phyloP scores from a whole-genome alignment of 2,797 vertebrate species.

The Microctenopoma steveboyesi region DNA sequence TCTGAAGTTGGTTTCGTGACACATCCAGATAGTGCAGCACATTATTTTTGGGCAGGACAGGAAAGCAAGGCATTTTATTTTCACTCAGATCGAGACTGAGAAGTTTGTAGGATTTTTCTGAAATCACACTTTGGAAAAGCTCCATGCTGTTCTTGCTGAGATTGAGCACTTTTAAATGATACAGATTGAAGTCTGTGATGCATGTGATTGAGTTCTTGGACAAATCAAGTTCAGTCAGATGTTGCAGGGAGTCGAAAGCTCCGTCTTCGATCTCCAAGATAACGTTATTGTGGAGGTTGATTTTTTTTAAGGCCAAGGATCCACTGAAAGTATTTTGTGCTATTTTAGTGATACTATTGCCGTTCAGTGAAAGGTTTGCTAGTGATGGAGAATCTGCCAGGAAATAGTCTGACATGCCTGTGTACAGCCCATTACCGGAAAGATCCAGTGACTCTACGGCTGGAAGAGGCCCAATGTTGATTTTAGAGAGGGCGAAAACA shows the following conservation, averaged over 20 bases:
- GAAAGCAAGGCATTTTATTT: constrained; percentile 90
- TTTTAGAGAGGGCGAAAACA: constrained; percentile 77
- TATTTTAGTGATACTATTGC: constrained; percentile 93
- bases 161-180: constrained; percentile 86
- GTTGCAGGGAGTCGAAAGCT: constrained; percentile 86
- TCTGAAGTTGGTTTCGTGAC: constrained; percentile 89
- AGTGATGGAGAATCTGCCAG: constrained; percentile 86
- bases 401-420: constrained; percentile 88
- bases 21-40: constrained; percentile 86
- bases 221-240: constrained; percentile 89
- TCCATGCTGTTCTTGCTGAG: constrained; percentile 95
- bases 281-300: constrained; percentile 94
- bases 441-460: constrained; percentile 86
- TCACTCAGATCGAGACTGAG: constrained; percentile 89
- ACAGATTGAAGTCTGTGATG: constrained; percentile 92
- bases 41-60: constrained; percentile 85
- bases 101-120: constrained; percentile 78
- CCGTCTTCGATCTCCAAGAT: constrained; percentile 95
- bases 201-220: constrained; percentile 96
- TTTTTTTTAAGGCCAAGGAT: constrained; percentile 75
- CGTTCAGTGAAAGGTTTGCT: constrained; percentile 84
- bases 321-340: constrained; percentile 84
- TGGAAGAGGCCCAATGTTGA: constrained; percentile 82
- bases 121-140: constrained; percentile 83
- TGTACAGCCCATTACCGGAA: constrained; percentile 91